Evolutionary conservation across 2,888 invertebrate genomes (phyloP), one percentile per base, ranked within the genome.

Genomic region (Platerodrilus igneus): DNA sequence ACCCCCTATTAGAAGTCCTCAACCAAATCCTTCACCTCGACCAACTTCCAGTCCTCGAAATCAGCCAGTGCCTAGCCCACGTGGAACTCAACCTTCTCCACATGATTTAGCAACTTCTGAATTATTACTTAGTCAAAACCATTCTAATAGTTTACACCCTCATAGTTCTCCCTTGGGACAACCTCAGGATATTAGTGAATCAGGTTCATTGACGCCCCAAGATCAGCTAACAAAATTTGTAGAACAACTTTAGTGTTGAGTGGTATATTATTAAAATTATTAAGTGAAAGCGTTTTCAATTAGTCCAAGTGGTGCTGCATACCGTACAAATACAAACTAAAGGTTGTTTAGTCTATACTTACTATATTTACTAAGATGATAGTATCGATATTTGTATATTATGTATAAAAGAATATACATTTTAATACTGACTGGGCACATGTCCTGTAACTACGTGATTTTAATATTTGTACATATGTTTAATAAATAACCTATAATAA

Each of bases 151-250:
- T 57, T 62, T 55, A 54, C 76, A 68, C 48, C 74, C 73, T 42
- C 70, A 73, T 54, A 75, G 74, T 30, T 75, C 74, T 52, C 76
- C 79, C 46, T 64, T 57, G 10, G 58, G 62, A 30, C 56, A 60
- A 22, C 57, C 51, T 37, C 63, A 64, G 44, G 67, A 66, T 28
- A 54, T 55, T 28, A 70, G 73, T 48, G 68, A 82, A 62, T 80
- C 78, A 67, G 81, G 80, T 55, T 79, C 83, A 45, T 79, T 91
- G 77, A 89, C 89, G 58, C 88, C 90, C 63, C 89, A 90, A 73
- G 94, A 95, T 78, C 91, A 93, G 74, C 80, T 95, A 65, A 86
- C 88, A 60, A 92, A 92, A 74, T 93, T 89, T 75, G 93, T 93
- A 65, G 94, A 94, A 76, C 86, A 89, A 74, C 87, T 90, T 81